Base-by-base conservation (phyloP, 2,113 vertebrate genomes). In the Xiphorhynchus elegans region DNA sequence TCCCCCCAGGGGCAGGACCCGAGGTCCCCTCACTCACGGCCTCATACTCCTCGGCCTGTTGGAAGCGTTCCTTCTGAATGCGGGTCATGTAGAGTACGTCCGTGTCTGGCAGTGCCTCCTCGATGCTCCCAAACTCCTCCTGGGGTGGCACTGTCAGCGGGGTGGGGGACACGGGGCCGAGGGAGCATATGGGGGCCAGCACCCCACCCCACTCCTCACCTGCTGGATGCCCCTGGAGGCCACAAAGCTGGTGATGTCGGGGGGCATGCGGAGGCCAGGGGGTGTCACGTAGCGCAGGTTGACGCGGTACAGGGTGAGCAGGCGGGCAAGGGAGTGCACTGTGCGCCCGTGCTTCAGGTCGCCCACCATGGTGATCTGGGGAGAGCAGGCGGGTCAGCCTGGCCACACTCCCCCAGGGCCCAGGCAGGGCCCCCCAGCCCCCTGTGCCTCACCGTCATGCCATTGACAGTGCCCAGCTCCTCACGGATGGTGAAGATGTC, bases 401-500 rank as follows among this genome's bases (percentile, higher is more conserved):
- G 15, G 0, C 15, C 23, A 1, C 0, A 2, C 17, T 11, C 47
- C 28, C 21, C 3, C 44, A 1, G 60, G 26, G 40, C 66, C 49
- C 0, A 3, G 7, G 19, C 4, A 4, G 58, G 24, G 24, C n/a
- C 78, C 44, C 24, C 2, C 0, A 6, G 6, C 2, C 24, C 58
- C 33, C 26, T 1, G 7, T 5, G 0, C 25, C 98, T 97, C 94
- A 99, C 99, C 72, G 99, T 99, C 99, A 99, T 99, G 88, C 99
- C 99, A 0, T 99, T 99, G 95, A 99, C 99, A 0, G 99, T 99
- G n/a, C 99, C 99, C 84, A 99, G 98, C 98, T 99, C 99, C 96
- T 99, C 99, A 1, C 99, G 97, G 97, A 99, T 99, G 96, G 99
- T 99, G 98, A 99, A 99, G 94, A 99, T 98, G 78, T 99, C 99